phyloP scores from a whole-genome alignment of 2,113 vertebrate species.

The Camelus bactrianus region DNA sequence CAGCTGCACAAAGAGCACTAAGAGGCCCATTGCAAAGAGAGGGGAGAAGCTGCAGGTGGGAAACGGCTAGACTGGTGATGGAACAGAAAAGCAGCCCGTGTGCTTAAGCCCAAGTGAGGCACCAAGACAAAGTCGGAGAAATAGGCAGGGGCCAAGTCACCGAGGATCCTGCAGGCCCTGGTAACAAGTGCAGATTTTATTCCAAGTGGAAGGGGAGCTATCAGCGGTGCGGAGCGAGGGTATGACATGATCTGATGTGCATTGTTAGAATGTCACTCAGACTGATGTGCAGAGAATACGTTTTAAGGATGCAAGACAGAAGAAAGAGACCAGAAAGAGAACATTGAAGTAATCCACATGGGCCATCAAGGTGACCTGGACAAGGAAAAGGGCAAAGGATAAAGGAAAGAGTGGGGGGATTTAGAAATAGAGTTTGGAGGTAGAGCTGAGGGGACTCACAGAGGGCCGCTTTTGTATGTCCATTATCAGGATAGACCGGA shows the following conservation, averaged over 20 bases:
- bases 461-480: accelerated
- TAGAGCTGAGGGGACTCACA: not conserved
- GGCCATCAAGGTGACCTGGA: not conserved
- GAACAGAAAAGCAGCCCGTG: not conserved
- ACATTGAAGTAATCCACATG: not conserved
- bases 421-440: not conserved
- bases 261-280: not conserved
- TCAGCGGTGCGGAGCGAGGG: not conserved
- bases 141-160: not conserved
- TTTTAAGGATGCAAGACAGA: not conserved
- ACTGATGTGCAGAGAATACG: not conserved
- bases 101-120: not conserved
- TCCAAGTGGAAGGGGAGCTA: not conserved
- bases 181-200: not conserved
- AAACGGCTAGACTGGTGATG: not conserved
- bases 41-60: not conserved
- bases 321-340: not conserved
- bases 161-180: not conserved
- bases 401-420: not conserved
- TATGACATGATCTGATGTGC: not conserved
- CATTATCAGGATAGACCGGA: not conserved
- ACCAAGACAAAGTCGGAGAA: not conserved
- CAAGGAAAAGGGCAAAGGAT: not conserved
- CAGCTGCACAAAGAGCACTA: not conserved
- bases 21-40: not conserved